Percentiles rank a stretch among this genome's conserved stretches.
Evolutionary conservation across 2,113 vertebrate species (phyloP).

Genomic region (Progne subis): DNA sequence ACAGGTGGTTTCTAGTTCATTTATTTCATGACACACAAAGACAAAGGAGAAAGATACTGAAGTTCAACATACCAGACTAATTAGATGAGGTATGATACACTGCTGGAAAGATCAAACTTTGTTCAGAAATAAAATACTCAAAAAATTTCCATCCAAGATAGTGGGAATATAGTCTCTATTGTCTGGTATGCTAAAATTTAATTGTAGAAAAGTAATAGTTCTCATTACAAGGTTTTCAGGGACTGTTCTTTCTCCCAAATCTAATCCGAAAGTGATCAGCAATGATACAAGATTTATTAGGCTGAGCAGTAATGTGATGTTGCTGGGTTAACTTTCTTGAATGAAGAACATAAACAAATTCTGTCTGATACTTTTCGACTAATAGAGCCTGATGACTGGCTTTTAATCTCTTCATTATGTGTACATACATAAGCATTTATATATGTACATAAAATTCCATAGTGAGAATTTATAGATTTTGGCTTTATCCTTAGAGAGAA

Average conservation of each 20-base stretch:
- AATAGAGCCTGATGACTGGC: not conserved
- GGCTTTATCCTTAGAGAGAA: not conserved
- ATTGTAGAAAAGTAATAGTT: not conserved
- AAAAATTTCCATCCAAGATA: not conserved
- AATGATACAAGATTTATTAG: not conserved
- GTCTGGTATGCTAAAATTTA: not conserved
- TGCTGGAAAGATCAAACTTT: not conserved
- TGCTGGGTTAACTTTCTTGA: not conserved
- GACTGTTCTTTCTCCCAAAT: not conserved
- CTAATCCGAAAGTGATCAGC: conserved; percentile 16
- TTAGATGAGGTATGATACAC: not conserved
- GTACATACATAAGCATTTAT: not conserved
- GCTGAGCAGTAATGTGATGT: not conserved
- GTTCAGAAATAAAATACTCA: not conserved
- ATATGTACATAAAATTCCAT: not conserved
- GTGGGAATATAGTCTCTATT: not conserved
- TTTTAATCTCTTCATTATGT: not conserved
- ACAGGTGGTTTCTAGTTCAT: not conserved
- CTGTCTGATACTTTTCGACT: not conserved
- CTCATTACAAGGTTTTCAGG: not conserved
- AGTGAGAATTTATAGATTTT: not conserved
- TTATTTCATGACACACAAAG: not conserved
- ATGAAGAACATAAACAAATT: not conserved
- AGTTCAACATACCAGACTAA: not conserved
- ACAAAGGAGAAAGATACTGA: not conserved